Evolutionary conservation across 92 coral and sea anemone genomes (phyloP).

Genomic region (Siderastrea siderea): DNA sequence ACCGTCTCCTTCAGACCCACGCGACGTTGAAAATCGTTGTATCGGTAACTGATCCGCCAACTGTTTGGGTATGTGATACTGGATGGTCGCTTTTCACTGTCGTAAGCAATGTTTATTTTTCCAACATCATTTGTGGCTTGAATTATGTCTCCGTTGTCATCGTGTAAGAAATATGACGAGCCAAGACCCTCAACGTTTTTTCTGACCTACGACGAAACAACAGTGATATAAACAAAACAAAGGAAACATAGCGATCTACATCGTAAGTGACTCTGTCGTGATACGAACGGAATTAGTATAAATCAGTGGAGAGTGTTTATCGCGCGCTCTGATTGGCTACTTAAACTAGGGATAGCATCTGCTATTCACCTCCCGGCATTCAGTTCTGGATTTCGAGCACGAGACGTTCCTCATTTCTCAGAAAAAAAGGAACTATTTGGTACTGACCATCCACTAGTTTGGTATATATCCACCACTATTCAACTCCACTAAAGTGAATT

Average conservation of each 20-base stretch:
- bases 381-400: no score
- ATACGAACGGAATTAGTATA: no score
- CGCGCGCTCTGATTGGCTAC: no score
- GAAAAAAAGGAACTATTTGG: no score
- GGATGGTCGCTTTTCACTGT: slow-evolving; percentile 62
- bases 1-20: slow-evolving; percentile 52
- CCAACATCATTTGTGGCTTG: slow-evolving; percentile 77
- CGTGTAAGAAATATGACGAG: slow-evolving; percentile 66
- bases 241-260: neutral
- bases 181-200: slow-evolving; percentile 72
- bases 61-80: slow-evolving; percentile 76
- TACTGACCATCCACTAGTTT: no score
- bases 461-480: no score
- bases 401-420: no score
- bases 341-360: no score
- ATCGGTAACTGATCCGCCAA: slow-evolving; percentile 50
- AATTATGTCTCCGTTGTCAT: slow-evolving; percentile 70
- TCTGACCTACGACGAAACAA: slow-evolving; percentile 35
- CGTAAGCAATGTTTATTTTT: slow-evolving; percentile 55
- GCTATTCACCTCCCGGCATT: no score
- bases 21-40: slow-evolving; percentile 69
- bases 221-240: neutral
- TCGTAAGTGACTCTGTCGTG: no score
- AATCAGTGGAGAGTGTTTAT: no score
- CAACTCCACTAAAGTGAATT: no score